phyloP scores from a whole-genome alignment of 2,888 invertebrate genomes.

The Drosophila macrospina region DNA sequence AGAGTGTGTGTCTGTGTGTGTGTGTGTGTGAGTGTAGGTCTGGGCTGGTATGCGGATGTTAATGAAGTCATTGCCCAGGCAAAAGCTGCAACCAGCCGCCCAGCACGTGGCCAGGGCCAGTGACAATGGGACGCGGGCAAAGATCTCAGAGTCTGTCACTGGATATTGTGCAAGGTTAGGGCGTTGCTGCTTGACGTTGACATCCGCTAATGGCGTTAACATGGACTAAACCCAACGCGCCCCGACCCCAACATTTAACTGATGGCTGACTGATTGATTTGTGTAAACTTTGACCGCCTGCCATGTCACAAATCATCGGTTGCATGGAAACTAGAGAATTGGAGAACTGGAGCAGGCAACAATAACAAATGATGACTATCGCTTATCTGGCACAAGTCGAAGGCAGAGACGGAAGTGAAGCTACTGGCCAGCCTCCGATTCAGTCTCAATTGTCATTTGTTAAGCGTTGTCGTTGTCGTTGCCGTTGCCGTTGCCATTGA shows the following conservation, averaged over 20 bases:
- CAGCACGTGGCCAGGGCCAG: constrained; percentile 61
- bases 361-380: constrained; percentile 33
- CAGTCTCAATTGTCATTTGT: constrained; percentile 57
- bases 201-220: constrained; percentile 65
- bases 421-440: constrained; percentile 26
- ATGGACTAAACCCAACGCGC: constrained; percentile 20
- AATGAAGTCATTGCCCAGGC: constrained; percentile 73
- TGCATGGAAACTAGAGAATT: constrained; percentile 38
- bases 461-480: constrained; percentile 53
- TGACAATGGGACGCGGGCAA: background rate
- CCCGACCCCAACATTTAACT: background rate
- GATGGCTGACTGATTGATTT: constrained; percentile 68
- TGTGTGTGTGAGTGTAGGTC: background rate
- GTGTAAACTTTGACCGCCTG: constrained; percentile 73
- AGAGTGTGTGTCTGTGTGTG: constrained; percentile 18
- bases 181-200: constrained; percentile 44
- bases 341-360: constrained; percentile 42
- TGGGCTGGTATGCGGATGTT: constrained; percentile 41
- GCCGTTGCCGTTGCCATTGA: constrained; percentile 43
- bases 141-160: constrained; percentile 5
- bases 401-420: constrained; percentile 33
- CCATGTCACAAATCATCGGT: constrained; percentile 52
- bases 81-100: constrained; percentile 45
- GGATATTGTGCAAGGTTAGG: constrained; percentile 73
- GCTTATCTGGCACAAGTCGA: constrained; percentile 51